Conservation (phyloP, 2,113 vertebrate species). For the Megaceryle torquata region DNA sequence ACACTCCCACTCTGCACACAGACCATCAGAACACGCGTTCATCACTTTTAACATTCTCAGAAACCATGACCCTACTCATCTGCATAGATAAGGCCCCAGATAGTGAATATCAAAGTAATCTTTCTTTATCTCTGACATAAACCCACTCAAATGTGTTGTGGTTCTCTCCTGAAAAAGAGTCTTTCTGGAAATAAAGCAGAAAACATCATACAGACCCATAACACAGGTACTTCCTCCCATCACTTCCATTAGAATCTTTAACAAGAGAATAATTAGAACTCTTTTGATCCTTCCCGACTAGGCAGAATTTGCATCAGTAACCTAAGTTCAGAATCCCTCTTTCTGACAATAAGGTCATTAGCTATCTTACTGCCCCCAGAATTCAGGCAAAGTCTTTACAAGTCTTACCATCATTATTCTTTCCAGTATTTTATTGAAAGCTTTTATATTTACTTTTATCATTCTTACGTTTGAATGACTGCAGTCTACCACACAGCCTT, state of each 20-base stretch:
- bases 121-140: background rate
- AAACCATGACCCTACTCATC: background rate
- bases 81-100: background rate
- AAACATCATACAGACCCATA: background rate
- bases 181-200: background rate
- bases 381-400: background rate
- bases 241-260: background rate
- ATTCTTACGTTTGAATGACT: background rate
- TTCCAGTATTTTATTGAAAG: background rate
- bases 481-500: background rate
- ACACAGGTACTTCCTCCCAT: background rate
- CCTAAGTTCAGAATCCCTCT: background rate
- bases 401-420: background rate
- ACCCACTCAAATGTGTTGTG: accelerated
- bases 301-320: background rate
- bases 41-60: background rate
- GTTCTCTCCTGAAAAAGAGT: background rate
- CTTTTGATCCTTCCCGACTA: background rate
- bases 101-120: background rate
- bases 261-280: background rate
- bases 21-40: background rate
- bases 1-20: background rate
- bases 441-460: background rate
- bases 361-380: background rate
- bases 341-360: background rate